Evolutionary conservation across 2,888 invertebrate species (phyloP), one percentile per base, ranked within the genome.

Genomic region (Ophion obscuratus): DNA sequence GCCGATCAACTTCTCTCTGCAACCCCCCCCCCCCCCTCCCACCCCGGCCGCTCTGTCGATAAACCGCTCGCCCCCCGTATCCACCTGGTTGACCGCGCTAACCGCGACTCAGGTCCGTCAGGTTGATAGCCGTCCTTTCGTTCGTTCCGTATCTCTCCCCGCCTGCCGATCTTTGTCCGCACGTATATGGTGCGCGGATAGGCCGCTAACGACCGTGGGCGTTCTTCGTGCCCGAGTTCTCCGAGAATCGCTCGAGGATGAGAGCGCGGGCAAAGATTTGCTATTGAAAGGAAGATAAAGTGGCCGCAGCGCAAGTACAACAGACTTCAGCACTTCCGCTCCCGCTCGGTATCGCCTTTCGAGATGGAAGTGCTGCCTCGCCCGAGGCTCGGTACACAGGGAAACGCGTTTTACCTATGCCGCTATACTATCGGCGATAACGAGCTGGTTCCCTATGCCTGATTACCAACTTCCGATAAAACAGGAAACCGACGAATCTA

Each of bases 21-120:
- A 64, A 62, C 75, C 62, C 76, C 71, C 78, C 61, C 71, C 47
- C 77, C 77, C 76, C 85, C 80, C n/a, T n/a, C n/a, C n/a, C n/a
- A n/a, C n/a, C n/a, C n/a, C n/a, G n/a, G n/a, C n/a, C n/a, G n/a
- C n/a, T n/a, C n/a, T 81, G 40, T 7, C 40, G 6, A 40, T 40
- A 7, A 40, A 7, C 40, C 40, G 40, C 9, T 40, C 71, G 40
- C 59, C 78, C 31, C 57, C 75, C 75, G 73, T 81, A 73, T 44
- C 68, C 67, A 61, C 87, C 82, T 67, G 66, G 79, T 68, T 66
- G 78, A 85, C 83, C 83, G 82, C 66, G 73, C 66, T 66, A 68
- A 57, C 68, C 68, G 79, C 74, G 64, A 73, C 71, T 78, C 71
- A 70, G 85, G 84, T 91, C 92, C 90, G 83, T 87, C 87, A 85